A percentile compares a stretch with the other conserved stretches of the same genome.
Conservation (phyloP, 1,140 invertebrate species). For the Asbolus verrucosus region DNA sequence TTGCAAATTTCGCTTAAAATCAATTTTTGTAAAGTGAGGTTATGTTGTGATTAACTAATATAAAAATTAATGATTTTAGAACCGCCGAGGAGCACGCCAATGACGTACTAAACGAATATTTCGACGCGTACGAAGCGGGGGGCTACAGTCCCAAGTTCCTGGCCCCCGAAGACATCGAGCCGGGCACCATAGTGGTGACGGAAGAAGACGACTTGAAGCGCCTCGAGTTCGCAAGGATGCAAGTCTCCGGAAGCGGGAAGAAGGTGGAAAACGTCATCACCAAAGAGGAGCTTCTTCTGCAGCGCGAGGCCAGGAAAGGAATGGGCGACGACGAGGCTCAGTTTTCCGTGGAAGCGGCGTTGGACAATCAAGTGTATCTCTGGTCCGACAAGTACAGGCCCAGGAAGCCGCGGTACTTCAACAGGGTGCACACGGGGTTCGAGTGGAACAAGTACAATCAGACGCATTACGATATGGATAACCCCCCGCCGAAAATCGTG, state of each 20-base stretch:
- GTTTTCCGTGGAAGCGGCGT: slow-evolving; percentile 90
- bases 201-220: slow-evolving; percentile 84
- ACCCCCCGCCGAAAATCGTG: slow-evolving; percentile 99
- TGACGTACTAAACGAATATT: slow-evolving; percentile 72
- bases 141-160: slow-evolving; percentile 88
- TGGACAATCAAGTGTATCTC: slow-evolving; percentile 90
- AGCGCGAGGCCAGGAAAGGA: slow-evolving; percentile 86
- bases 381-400: slow-evolving; percentile 99
- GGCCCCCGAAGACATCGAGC: slow-evolving; percentile 77
- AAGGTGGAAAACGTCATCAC: slow-evolving; percentile 70
- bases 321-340: slow-evolving; percentile 91
- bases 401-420: slow-evolving; percentile 97
- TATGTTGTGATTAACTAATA: neutral
- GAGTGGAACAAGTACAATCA: slow-evolving; percentile 99
- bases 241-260: slow-evolving; percentile 71
- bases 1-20: too few species aligned
- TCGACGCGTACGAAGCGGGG: slow-evolving; percentile 81
- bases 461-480: slow-evolving; percentile 99
- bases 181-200: slow-evolving; percentile 83
- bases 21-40: too few species aligned
- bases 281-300: slow-evolving; percentile 73
- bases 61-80: slow-evolving; percentile 30
- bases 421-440: slow-evolving; percentile 95
- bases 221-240: slow-evolving; percentile 78
- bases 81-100: slow-evolving; percentile 66